Percentiles rank a stretch among this genome's conserved stretches.
These are phyloP conservation scores for Actinia equina DNA, from an alignment of 64 coral and sea anemone species.

Conservation along the genomic window DNA sequence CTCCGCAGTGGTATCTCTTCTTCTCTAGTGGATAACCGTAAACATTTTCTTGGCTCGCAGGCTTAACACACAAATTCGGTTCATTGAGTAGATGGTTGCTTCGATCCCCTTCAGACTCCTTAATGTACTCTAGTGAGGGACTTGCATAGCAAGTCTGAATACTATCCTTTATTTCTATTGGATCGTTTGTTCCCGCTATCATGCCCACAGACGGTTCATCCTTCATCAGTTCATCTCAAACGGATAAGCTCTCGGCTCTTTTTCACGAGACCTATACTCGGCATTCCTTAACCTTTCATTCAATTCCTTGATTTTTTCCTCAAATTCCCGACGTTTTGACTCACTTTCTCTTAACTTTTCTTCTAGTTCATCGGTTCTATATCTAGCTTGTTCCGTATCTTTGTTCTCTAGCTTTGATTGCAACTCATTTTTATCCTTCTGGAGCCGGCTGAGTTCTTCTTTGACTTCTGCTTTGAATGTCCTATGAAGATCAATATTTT, in stretches of 20 bases:
- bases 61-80: background rate
- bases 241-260: background rate
- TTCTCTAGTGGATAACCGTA: background rate
- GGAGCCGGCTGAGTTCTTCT: slow-evolving; percentile 69
- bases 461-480: slow-evolving; percentile 83
- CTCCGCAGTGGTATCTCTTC: background rate
- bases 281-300: background rate
- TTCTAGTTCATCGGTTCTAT: slow-evolving; percentile 14
- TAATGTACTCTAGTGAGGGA: background rate
- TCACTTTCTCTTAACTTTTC: background rate
- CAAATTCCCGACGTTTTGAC: background rate
- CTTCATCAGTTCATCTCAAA: background rate
- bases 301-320: background rate
- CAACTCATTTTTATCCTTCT: slow-evolving; percentile 55
- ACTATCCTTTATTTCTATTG: background rate
- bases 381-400: slow-evolving; percentile 14
- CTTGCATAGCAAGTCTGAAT: background rate
- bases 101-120: background rate
- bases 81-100: background rate
- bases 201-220: background rate
- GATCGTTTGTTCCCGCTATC: background rate
- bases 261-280: slow-evolving; percentile 3
- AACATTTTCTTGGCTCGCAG: background rate
- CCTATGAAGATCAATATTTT: slow-evolving; percentile 86
- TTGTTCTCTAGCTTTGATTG: background rate